Base-by-base conservation (phyloP, 2,797 vertebrate species). In the Odontamblyopus rebecca region DNA sequence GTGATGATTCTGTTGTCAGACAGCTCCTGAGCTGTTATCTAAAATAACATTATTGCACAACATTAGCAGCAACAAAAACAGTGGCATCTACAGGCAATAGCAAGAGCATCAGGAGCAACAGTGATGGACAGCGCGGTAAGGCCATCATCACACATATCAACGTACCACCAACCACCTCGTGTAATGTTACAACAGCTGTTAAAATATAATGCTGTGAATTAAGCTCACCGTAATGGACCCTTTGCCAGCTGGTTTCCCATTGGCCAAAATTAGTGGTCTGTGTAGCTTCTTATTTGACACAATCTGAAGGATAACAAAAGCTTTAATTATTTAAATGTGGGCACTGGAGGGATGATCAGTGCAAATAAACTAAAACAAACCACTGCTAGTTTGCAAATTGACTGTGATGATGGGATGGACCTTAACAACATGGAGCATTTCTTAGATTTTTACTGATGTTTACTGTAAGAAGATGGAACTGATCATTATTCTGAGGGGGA, bases 211-310 rank as follows among this genome's bases (percentile, higher is more conserved):
- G 4, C 44, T 48, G 57, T 60, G 44, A 19, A 53, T 4, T 29
- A 61, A 62, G 71, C 86, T 35, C 93, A 99, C 98, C 89, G 91
- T 97, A 73, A 99, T 95, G 85, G 94, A 91, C 79, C 98, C 97
- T 85, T 99, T 99, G 62, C 98, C 98, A 0, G 98, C 98, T 0
- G 95, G 98, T 74, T 98, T 99, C 82, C 96, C 96, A 59, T 98
- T 99, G 84, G 96, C 94, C 83, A 99, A 81, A 41, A 95, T 89
- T 74, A 99, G 92, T 3, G 95, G 94, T 80, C 95, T 89, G 61
- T 96, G 95, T 70, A 98, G 95, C 92, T 98, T 99, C 93, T 99
- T 99, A 93, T 97, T 98, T 85, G 98, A 99, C 84, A 99, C 97
- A 1, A 99, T 98, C 98, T 99, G 71, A 61, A 44, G 7, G 35